phyloP scores from a whole-genome alignment of 2,888 invertebrate species.

The Tricholauxania praeusta region DNA sequence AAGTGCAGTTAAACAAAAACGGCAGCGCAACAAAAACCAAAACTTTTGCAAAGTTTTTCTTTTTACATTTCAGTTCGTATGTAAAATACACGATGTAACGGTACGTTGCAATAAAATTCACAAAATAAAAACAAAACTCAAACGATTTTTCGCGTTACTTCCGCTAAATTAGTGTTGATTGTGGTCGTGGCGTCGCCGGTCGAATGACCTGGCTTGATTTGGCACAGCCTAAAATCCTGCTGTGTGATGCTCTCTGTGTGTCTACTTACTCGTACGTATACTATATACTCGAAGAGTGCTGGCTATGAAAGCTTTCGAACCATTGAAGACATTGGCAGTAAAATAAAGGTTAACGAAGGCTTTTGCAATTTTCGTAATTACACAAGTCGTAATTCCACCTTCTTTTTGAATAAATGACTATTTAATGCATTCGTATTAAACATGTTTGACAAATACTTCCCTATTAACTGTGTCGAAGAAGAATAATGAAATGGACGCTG shows the following conservation, averaged over 20 bases:
- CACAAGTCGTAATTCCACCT: conserved; percentile 15
- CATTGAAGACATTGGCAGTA: neutral
- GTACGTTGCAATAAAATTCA: conserved; percentile 12
- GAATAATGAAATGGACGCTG: too few species aligned
- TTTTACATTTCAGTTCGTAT: neutral
- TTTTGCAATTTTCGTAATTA: conserved; percentile 10
- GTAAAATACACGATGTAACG: neutral
- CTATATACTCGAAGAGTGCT: too few species aligned
- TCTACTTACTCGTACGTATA: too few species aligned
- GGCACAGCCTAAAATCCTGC: conserved; percentile 16
- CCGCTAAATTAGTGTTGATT: conserved; percentile 65
- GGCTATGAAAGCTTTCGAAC: neutral
- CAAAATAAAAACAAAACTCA: conserved; percentile 39
- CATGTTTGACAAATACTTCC: too few species aligned
- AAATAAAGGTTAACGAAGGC: conserved; percentile 43
- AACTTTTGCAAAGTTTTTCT: conserved; percentile 16
- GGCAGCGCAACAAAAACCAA: conserved; percentile 28
- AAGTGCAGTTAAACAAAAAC: conserved; percentile 33
- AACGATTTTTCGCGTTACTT: conserved; percentile 64
- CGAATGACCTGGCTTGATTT: conserved; percentile 20
- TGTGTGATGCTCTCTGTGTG: neutral
- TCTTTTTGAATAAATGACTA: neutral
- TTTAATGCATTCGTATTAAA: too few species aligned
- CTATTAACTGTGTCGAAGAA: too few species aligned
- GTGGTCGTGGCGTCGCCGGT: conserved; percentile 56